phyloP scores from a whole-genome alignment of 2,113 vertebrate species.

The Strix uralensis region DNA sequence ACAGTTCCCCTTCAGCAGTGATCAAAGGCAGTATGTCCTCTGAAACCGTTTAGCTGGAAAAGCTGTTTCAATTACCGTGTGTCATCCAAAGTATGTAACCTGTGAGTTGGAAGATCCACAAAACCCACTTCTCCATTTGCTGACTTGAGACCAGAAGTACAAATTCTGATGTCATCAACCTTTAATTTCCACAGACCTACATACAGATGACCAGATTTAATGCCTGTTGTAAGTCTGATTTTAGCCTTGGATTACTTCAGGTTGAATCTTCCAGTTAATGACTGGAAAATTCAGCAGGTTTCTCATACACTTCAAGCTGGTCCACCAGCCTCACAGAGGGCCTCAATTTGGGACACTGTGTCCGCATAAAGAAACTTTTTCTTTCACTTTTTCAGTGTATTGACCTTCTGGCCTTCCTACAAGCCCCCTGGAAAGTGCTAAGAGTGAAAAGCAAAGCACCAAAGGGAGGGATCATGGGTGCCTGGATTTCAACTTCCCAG shows the following conservation, averaged over 20 bases:
- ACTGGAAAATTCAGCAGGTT: background rate
- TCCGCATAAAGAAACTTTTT: background rate
- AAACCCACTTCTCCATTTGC: background rate
- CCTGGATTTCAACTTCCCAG: background rate
- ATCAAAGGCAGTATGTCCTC: background rate
- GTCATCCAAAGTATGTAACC: background rate
- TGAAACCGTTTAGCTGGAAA: background rate
- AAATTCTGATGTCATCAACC: background rate
- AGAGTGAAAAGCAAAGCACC: background rate
- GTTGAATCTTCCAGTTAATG: background rate
- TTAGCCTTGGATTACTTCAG: background rate
- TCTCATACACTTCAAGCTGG: background rate
- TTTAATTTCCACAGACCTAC: background rate
- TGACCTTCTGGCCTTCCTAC: background rate
- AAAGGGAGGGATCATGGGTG: background rate
- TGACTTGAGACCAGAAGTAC: background rate
- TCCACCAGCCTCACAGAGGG: background rate
- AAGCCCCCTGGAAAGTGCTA: background rate
- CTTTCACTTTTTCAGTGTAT: background rate
- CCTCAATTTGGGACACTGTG: background rate
- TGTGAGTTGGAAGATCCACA: background rate
- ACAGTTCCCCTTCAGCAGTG: background rate
- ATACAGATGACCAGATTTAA: background rate
- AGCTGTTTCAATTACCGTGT: background rate
- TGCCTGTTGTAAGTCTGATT: background rate